Base-by-base conservation (phyloP, 2,888 invertebrate species). In the Scaptomyza reducta region DNA sequence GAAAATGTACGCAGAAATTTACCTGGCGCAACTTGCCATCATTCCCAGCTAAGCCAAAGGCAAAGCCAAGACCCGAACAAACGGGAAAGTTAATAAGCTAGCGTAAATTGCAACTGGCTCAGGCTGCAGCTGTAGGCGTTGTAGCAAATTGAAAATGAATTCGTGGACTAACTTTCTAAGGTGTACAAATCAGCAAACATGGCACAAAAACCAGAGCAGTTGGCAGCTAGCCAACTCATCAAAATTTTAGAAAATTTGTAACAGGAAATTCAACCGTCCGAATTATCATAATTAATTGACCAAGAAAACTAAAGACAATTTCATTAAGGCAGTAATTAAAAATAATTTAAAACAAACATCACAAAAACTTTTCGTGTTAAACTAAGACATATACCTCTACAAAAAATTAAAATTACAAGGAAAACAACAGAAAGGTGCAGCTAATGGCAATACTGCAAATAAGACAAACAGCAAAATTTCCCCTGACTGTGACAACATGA, bases 1-100 rank as follows among this genome's bases (percentile, higher is more conserved):
- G 69, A 63, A 81, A 84, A 73, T 81, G 75, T 77, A 73, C 70
- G 49, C 67, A 63, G 68, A 73, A 70, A 81, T 79, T 71, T 81
- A 84, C 84, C 87, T 86, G 74, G 40, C 44, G 47, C 7, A 29
- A 57, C 13, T 31, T 45, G 64, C 64, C 38, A 62, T 47, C 53
- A 13, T 46, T 31, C 13, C n/a, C n/a, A n/a, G 16, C 55, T 38
- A 47, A 55, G 55, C 35, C 49, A 50, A 29, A 18, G 38, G 38
- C 9, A 14, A 42, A 55, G 55, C 29, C 56, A 42, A 29, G 54
- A 47, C 33, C 11, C 35, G 42, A 45, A 46, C 62, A 18, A 25
- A 44, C 69, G 22, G 38, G 42, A 18, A 44, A 68, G 56, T 35
- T 56, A 38, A 29, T 56, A 50, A 41, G 61, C 49, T 10, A 14